Conservation (phyloP, 2,113 vertebrate genomes). For the Mus musculus region GRCm39 chr6:17613001-17613500, state of each 20-base stretch:
- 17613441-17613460: background rate
- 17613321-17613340: conserved; percentile 20
- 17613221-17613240: background rate
- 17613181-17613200: background rate
- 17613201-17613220: background rate
- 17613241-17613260: background rate
- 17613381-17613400: background rate
- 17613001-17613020: background rate
- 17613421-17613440: background rate
- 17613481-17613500: background rate
- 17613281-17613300: background rate
- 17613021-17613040: background rate
- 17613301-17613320: background rate
- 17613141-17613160: background rate
- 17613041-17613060: background rate
- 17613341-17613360: conserved; percentile 28
- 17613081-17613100: background rate
- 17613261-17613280: background rate
- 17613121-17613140: background rate
- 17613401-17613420: background rate
- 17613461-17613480: background rate
- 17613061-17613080: background rate
- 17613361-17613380: background rate
- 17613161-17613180: background rate
- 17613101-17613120: background rate